phyloP scores from a whole-genome alignment of 2,888 invertebrate species.

The Lingula anatina region DNA sequence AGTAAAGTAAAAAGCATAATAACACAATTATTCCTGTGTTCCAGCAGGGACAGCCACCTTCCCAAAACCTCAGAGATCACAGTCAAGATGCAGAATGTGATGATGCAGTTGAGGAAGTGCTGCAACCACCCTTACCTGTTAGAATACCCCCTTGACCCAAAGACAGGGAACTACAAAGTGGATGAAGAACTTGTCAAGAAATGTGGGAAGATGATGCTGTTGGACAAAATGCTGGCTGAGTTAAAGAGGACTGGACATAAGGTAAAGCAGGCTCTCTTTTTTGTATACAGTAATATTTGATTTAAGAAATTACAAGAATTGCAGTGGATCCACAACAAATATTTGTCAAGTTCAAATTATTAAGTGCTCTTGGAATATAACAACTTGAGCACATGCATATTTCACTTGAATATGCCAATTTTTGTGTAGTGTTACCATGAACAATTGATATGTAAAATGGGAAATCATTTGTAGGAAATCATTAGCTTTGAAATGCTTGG shows the following conservation, averaged over 20 bases:
- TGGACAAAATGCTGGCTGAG: conserved; percentile 61
- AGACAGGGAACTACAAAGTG: conserved; percentile 49
- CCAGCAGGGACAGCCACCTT: neutral
- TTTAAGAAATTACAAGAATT: too few species aligned
- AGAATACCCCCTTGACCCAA: conserved; percentile 57
- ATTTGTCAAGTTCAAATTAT: too few species aligned
- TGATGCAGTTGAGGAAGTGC: conserved; percentile 59
- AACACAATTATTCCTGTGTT: neutral
- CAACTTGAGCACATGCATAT: too few species aligned
- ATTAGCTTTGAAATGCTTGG: too few species aligned
- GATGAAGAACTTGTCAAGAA: conserved; percentile 58
- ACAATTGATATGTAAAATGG: too few species aligned
- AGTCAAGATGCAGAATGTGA: conserved; percentile 50
- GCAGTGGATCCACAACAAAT: too few species aligned
- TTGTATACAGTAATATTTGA: too few species aligned
- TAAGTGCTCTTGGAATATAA: too few species aligned
- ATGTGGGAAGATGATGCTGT: conserved; percentile 63
- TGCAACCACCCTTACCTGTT: conserved; percentile 67
- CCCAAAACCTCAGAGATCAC: conserved; percentile 10
- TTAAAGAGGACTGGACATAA: conserved; percentile 55
- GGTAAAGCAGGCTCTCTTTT: too few species aligned
- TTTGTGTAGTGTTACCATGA: too few species aligned
- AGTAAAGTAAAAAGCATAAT: neutral
- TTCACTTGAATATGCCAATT: too few species aligned
- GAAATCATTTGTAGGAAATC: too few species aligned